Base-by-base conservation (phyloP, 2,888 invertebrate species). In the Miltochrista miniata region DNA sequence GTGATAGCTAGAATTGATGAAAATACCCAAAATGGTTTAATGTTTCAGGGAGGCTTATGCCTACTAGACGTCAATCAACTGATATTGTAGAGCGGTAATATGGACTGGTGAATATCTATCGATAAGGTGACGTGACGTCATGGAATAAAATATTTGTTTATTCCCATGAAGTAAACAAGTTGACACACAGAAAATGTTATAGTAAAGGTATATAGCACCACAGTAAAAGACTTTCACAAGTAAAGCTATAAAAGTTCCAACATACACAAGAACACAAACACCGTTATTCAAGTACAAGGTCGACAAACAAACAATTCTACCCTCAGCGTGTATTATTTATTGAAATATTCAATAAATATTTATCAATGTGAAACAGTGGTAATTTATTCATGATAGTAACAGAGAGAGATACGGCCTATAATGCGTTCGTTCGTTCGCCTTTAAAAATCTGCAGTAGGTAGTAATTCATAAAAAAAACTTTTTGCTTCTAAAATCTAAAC, bases 81-180 rank as follows among this genome's bases (percentile, higher is more conserved):
- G n/a, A 14, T n/a, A 11, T 12, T 13, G 33, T 2, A 7, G 3
- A 13, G 18, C 13, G 2, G 10, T 34, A 29, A n/a, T 1, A 11
- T 18, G 43, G 31, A 13, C 33, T 43, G 12, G 35, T 8, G 18
- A 36, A 8, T 36, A 13, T 36, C 33, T 44, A 38, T 49, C 15
- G 34, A 34, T 51, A 4, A 24, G 18, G 18, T 33, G 2, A 24
- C 18, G 36, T 14, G 36, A 3, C 7, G 14, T 29, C 7, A 15
- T 15, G 54, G 51, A 44, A 50, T 53, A 45, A 34, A 46, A 38
- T 42, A 38, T 54, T 15, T 41, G 42, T 59, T 48, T 54, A 45
- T 15, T 38, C 37, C 41, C 12, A 41, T 24, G 30, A 40, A 36
- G 54, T 44, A 56, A 61, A 59, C 52, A 61, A 48, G 47, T 44